Base-by-base conservation (phyloP, 2,888 invertebrate genomes). In the Eupithecia inturbata region DNA sequence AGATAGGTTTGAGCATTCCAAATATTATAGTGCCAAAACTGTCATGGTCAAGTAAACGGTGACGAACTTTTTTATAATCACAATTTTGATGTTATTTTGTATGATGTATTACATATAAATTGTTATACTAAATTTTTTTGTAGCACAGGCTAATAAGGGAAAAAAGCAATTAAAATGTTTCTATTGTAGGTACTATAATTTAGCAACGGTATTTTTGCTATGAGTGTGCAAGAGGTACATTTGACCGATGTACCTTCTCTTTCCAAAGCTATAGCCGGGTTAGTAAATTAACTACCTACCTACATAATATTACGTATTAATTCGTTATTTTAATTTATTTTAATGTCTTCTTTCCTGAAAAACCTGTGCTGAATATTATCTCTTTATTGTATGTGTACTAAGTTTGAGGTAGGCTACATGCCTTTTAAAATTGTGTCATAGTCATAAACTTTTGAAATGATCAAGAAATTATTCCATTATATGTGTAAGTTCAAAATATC, bases 21-120 rank as follows among this genome's bases (percentile, higher is more conserved):
- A 94, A 93, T 92, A 89, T 88, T 87, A 87, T 90, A 91, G 94
- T 94, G 94, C 94, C 94, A 94, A 94, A 85, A 85, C 31, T 85
- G 77, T 78, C 79, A 76, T 77, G 14, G 26, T 26, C 26, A 60
- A 16, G 60, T 71, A 22, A 57, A 70, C 71, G 68, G 67, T 72
- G 70, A 75, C 85, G 84, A 86, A 84, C 83, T 87, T 89, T 39
- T 89, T 82, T 82, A 79, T 75, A 89, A 92, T 93, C 92, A 92
- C 92, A 92, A 91, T 89, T 88, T 89, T 85, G 80, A 79, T 82
- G 82, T 82, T 81, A 79, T 79, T 81, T 83, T 84, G 81, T 83
- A 85, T 85, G 81, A 79, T 84, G 80, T 76, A 78, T 83, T 72
- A 66, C 62, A 62, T 75, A 67, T 22, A 39, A 70, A 67, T 31